Percentiles rank a stretch among this genome's conserved stretches.
phyloP scores from a whole-genome alignment of 2,888 invertebrate species.

The Drosophila sordidula region DNA sequence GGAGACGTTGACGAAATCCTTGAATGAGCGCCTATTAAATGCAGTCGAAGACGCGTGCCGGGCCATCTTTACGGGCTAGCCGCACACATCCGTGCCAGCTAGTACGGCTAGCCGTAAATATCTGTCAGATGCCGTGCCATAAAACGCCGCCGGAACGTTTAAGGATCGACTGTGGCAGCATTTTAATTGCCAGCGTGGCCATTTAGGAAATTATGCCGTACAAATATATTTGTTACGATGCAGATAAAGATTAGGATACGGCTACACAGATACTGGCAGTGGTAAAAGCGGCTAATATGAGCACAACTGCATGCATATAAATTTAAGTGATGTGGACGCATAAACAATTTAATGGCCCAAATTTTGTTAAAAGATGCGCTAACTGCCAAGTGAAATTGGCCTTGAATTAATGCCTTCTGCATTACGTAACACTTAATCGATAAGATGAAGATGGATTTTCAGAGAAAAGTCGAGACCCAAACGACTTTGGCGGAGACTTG shows the following conservation, averaged over 20 bases:
- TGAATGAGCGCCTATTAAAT: conserved; percentile 57
- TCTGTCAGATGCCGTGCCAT: conserved; percentile 28
- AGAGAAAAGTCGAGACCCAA: neutral
- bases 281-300: conserved; percentile 8
- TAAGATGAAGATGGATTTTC: neutral
- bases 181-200: conserved; percentile 71
- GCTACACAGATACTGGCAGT: conserved; percentile 6
- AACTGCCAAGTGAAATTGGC: conserved; percentile 54
- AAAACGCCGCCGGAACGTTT: conserved; percentile 26
- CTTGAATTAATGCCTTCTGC: conserved; percentile 11
- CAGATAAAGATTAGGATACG: conserved; percentile 16
- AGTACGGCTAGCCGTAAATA: conserved; percentile 24
- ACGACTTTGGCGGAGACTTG: neutral
- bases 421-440: conserved; percentile 21
- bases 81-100: neutral
- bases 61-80: conserved; percentile 4
- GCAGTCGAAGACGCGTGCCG: conserved; percentile 41
- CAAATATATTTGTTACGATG: conserved; percentile 28
- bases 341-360: conserved; percentile 72
- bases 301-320: conserved; percentile 33
- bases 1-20: conserved; percentile 56
- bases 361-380: conserved; percentile 66
- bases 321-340: conserved; percentile 58
- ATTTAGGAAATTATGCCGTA: conserved; percentile 49
- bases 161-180: conserved; percentile 64